Evolutionary conservation across 2,888 invertebrate genomes (phyloP).

Genomic region (Thumatha senex): DNA sequence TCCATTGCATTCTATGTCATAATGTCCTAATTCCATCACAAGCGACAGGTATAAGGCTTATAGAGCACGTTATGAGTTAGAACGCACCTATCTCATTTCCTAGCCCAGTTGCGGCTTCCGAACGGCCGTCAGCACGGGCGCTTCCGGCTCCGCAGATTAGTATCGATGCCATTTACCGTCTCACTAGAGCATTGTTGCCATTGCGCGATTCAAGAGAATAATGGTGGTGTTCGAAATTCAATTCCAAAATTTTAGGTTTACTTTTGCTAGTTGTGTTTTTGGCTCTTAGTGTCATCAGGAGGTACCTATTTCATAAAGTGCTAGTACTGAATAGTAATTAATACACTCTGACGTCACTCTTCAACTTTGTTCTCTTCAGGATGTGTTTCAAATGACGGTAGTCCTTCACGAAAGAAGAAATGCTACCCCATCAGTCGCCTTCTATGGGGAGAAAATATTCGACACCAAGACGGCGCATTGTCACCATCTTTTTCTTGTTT

Average conservation of each 20-base stretch:
- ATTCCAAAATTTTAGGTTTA: constrained; percentile 28
- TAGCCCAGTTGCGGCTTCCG: constrained; percentile 81
- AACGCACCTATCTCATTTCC: constrained; percentile 81
- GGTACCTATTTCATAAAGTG: no score
- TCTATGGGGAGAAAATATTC: no score
- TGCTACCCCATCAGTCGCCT: no score
- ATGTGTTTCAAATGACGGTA: no score
- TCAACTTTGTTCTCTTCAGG: no score
- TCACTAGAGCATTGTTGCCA: constrained; percentile 69
- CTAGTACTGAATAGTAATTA: no score
- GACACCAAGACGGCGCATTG: no score
- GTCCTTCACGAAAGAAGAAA: no score
- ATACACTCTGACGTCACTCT: no score
- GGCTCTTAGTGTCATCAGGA: no score
- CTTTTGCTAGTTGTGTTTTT: no score
- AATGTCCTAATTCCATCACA: constrained; percentile 41
- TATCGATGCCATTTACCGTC: constrained; percentile 78
- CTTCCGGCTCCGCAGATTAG: constrained; percentile 81
- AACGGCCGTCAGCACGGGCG: constrained; percentile 72
- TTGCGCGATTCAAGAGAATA: constrained; percentile 58
- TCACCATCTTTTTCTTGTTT: no score
- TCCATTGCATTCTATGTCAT: constrained; percentile 15
- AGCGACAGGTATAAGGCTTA: constrained; percentile 37
- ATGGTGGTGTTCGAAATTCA: constrained; percentile 24
- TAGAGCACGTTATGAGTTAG: constrained; percentile 63